Evolutionary conservation across 2,797 vertebrate species (phyloP), one percentile per base, ranked within the genome.

Genomic region (Trematomus bernacchii): DNA sequence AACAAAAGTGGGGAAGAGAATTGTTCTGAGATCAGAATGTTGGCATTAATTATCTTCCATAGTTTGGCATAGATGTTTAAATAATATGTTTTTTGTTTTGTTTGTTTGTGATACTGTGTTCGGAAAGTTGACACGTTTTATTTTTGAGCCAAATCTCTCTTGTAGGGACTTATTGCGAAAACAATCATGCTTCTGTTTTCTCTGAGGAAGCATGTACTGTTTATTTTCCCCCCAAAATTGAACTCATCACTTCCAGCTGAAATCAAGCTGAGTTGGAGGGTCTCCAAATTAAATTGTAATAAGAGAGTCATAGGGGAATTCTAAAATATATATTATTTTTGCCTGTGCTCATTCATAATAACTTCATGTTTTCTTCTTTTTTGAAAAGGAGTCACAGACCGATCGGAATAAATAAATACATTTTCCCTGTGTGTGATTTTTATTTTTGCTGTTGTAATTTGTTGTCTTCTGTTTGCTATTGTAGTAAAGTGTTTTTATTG

Each of bases 401-500:
- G 76, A 79, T 73, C 44, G 72, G 57, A 81, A 58, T 85, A 86
- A 65, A 85, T 71, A 59, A 83, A 77, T 79, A 71, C 78, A 85
- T 88, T n/a, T n/a, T n/a, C n/a, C n/a, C n/a, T n/a, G n/a, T n/a
- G n/a, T n/a, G n/a, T n/a, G n/a, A n/a, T n/a, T n/a, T n/a, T n/a
- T n/a, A n/a, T n/a, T n/a, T n/a, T n/a, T n/a, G n/a, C n/a, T n/a
- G n/a, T n/a, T n/a, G n/a, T n/a, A n/a, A n/a, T n/a, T n/a, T n/a
- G n/a, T n/a, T n/a, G n/a, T n/a, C n/a, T n/a, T n/a, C n/a, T n/a
- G n/a, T n/a, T n/a, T n/a, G n/a, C n/a, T n/a, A n/a, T n/a, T n/a
- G n/a, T n/a, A n/a, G n/a, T n/a, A n/a, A n/a, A n/a, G n/a, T n/a
- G n/a, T n/a, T n/a, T n/a, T n/a, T n/a, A n/a, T n/a, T n/a, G n/a